Percentiles rank a stretch among this genome's conserved stretches.
phyloP scores from a whole-genome alignment of 2,113 vertebrate species.

The Ia io region DNA sequence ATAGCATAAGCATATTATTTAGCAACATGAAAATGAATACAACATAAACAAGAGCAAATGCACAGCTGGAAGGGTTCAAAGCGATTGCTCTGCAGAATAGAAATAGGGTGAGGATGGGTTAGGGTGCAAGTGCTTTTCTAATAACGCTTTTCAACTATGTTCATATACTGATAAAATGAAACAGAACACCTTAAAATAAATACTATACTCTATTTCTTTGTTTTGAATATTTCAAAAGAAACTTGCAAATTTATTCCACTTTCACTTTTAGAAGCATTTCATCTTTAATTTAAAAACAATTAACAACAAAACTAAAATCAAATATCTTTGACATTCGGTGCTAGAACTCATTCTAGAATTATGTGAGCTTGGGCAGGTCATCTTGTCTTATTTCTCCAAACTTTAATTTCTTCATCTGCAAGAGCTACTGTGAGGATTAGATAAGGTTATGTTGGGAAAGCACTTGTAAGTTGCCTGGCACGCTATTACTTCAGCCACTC shows the following conservation, averaged over 20 bases:
- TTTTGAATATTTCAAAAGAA: background rate
- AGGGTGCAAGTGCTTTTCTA: background rate
- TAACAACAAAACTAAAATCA: background rate
- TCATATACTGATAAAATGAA: background rate
- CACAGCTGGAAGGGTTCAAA: background rate
- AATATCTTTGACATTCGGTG: background rate
- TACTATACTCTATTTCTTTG: background rate
- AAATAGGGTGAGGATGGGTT: background rate
- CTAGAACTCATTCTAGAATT: background rate
- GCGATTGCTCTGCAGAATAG: background rate
- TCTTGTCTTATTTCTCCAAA: background rate
- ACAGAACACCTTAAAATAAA: background rate
- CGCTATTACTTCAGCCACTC: background rate
- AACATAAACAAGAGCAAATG: background rate
- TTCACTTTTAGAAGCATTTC: background rate
- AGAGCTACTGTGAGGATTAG: background rate
- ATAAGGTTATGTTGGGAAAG: background rate
- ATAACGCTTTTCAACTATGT: background rate
- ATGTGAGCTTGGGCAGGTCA: background rate
- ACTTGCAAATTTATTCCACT: background rate
- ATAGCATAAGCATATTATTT: background rate
- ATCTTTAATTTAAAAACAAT: background rate
- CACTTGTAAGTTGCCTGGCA: background rate
- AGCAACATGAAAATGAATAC: slow-evolving; percentile 1
- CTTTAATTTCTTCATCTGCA: background rate